Evolutionary conservation across 2,888 invertebrate genomes (phyloP).

Genomic region (Pyralis farinalis): DNA sequence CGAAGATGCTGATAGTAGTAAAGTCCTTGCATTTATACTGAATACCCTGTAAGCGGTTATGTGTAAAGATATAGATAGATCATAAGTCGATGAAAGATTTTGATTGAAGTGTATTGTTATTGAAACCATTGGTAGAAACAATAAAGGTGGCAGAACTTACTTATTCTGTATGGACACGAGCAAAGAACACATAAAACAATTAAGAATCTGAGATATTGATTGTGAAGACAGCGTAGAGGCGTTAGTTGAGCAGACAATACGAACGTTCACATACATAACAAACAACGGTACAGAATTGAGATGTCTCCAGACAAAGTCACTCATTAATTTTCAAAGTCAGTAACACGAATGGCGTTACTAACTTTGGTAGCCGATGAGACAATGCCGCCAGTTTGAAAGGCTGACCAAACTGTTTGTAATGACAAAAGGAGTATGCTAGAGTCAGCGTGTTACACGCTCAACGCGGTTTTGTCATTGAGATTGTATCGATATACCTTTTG

Average conservation of each 20-base stretch:
- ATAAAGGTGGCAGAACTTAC: too few relatives aligned
- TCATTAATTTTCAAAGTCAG: conserved; percentile 73
- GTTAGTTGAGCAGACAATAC: conserved; percentile 30
- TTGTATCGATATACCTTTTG: conserved; percentile 42
- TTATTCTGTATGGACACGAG: conserved; percentile 3
- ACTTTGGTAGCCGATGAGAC: conserved; percentile 40
- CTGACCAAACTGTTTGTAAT: conserved; percentile 43
- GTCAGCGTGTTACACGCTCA: conserved; percentile 59
- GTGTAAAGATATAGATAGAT: too few relatives aligned
- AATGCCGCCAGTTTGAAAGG: conserved; percentile 31
- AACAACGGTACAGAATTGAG: conserved; percentile 48
- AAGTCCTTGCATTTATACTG: too few relatives aligned
- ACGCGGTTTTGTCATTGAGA: conserved; percentile 53
- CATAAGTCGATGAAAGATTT: too few relatives aligned
- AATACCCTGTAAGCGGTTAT: too few relatives aligned
- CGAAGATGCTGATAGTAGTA: too few relatives aligned
- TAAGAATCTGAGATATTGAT: conserved; percentile 19
- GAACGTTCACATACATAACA: conserved; percentile 35
- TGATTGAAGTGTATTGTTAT: too few relatives aligned
- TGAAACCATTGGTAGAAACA: too few relatives aligned
- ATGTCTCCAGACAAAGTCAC: conserved; percentile 47
- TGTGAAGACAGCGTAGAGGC: conserved; percentile 27
- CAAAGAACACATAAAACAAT: conserved; percentile 1
- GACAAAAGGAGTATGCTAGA: conserved; percentile 38
- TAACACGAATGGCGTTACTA: conserved; percentile 42